Conservation (phyloP, 2,797 vertebrate species). For the Danio aesculapii region DNA sequence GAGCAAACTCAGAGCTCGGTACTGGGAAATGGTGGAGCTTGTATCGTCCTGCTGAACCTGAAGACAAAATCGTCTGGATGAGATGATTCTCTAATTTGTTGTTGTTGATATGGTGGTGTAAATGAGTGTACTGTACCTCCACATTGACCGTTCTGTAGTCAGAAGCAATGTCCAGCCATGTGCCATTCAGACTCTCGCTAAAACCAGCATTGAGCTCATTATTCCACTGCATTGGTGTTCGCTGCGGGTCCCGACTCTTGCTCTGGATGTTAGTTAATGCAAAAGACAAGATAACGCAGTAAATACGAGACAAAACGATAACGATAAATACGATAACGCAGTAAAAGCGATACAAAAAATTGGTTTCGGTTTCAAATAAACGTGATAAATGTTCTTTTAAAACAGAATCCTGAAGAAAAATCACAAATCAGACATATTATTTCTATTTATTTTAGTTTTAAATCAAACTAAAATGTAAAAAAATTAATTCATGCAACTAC, state of each 20-base stretch:
- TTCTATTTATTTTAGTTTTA: too few species aligned
- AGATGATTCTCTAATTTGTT: neutral
- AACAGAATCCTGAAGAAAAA: too few species aligned
- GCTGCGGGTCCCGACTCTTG: conserved; percentile 81
- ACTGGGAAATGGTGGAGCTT: conserved; percentile 84
- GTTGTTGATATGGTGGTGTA: neutral
- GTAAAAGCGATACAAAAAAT: too few species aligned
- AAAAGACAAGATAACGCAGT: neutral
- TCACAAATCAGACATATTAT: too few species aligned
- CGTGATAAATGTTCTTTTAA: too few species aligned
- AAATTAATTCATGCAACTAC: too few species aligned
- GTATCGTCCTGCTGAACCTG: conserved; percentile 81
- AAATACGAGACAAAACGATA: too few species aligned
- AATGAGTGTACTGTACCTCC: conserved; percentile 82
- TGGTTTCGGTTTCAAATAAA: too few species aligned
- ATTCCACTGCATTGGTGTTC: conserved; percentile 97
- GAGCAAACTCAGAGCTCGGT: conserved; percentile 82
- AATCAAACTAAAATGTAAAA: too few species aligned
- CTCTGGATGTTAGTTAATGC: conserved; percentile 71
- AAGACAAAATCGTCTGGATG: neutral
- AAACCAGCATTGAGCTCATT: conserved; percentile 85
- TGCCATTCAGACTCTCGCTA: conserved; percentile 76
- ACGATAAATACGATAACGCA: too few species aligned
- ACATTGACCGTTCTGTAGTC: conserved; percentile 87
- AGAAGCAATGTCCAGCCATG: conserved; percentile 86